Percentiles rank a stretch among this genome's conserved stretches.
Evolutionary conservation across 1,140 invertebrate genomes (phyloP).

Genomic region (Heterodera schachtii): DNA sequence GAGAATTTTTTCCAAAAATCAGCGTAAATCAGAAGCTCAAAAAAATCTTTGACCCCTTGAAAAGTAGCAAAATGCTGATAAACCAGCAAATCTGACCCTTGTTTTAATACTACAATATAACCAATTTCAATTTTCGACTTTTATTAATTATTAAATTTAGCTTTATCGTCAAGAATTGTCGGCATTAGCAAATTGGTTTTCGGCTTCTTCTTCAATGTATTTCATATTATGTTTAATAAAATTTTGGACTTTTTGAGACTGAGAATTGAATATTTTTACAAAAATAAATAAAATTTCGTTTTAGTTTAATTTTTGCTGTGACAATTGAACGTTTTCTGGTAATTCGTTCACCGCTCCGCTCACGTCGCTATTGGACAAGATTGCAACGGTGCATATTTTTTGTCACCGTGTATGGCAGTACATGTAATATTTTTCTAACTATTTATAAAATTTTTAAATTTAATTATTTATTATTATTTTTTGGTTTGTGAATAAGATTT

Average conservation of each 20-base stretch:
- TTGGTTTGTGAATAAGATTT: too few relatives aligned
- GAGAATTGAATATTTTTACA: too few relatives aligned
- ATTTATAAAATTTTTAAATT: constrained; percentile 29
- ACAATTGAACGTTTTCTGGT: constrained; percentile 62
- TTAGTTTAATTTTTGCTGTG: constrained; percentile 64
- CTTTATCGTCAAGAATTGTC: constrained; percentile 57
- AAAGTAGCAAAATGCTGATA: too few relatives aligned
- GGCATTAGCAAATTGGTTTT: constrained; percentile 62
- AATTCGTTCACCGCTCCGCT: constrained; percentile 56
- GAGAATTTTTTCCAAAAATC: too few relatives aligned
- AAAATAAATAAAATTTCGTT: constrained; percentile 31
- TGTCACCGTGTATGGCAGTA: constrained; percentile 49
- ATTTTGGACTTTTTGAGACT: too few relatives aligned
- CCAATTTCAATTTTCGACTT: too few relatives aligned
- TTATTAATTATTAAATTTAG: too few relatives aligned
- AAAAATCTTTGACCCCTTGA: too few relatives aligned
- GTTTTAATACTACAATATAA: too few relatives aligned
- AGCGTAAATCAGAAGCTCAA: too few relatives aligned
- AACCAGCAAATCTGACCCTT: too few relatives aligned
- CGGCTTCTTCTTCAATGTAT: constrained; percentile 60
- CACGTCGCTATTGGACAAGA: constrained; percentile 61
- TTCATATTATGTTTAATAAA: constrained; percentile 30
- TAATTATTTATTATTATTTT: constrained; percentile 29
- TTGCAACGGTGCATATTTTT: constrained; percentile 46
- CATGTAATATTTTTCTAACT: constrained; percentile 51